Percentiles rank a stretch among this genome's conserved stretches.
phyloP scores from a whole-genome alignment of 37 sponge, comb jelly and placozoan genomes.

The Hexactinellida sp. region DNA sequence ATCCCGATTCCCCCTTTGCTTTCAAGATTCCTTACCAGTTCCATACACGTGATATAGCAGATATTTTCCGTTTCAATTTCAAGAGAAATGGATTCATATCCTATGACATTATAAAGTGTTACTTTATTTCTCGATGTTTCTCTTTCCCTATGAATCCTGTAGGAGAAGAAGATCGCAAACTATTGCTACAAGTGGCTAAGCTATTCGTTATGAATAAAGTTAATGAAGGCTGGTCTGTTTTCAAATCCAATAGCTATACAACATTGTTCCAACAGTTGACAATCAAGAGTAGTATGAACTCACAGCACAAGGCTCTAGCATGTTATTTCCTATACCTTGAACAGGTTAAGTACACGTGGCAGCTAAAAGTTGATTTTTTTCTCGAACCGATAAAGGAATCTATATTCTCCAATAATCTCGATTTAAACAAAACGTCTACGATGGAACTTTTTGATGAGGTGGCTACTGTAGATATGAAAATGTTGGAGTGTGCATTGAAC shows the following conservation, averaged over 20 bases:
- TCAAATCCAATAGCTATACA: neutral
- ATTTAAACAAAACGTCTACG: neutral
- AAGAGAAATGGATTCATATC: neutral
- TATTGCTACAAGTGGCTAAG: neutral
- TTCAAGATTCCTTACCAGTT: neutral
- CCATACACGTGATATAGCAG: neutral
- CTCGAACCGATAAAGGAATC: neutral
- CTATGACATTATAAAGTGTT: neutral
- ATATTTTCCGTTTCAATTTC: neutral
- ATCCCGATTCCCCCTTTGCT: neutral
- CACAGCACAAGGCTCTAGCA: neutral
- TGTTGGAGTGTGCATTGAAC: neutral
- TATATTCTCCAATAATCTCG: neutral
- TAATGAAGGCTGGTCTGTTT: neutral
- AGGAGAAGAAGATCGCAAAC: neutral
- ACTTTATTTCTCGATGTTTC: neutral
- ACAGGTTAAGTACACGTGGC: neutral
- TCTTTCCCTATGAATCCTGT: neutral
- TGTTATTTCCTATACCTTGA: conserved; percentile 6
- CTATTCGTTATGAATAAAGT: neutral
- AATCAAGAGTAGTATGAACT: neutral
- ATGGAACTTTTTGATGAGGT: neutral
- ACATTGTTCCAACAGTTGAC: neutral
- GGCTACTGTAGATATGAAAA: neutral
- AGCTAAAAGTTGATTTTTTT: neutral